Base-by-base conservation (phyloP, 2,888 invertebrate species). In the Lasioglossum marginatum region DNA sequence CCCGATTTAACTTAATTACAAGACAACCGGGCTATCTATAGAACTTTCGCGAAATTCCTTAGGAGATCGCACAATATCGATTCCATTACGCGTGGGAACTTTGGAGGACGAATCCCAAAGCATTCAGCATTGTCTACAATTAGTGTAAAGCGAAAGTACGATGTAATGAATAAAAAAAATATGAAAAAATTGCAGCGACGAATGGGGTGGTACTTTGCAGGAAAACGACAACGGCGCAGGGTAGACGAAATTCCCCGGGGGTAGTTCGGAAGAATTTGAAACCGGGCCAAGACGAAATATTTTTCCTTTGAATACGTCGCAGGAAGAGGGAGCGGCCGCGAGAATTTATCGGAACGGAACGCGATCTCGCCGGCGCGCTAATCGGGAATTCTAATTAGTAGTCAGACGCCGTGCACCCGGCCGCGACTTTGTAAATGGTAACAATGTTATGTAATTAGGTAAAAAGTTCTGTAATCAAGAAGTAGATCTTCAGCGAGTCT, bases 401-500 rank as follows among this genome's bases (percentile, higher is more conserved):
- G 93, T 94, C 93, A 88, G 91, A 86, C 87, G 89, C 89, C 92
- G 92, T 91, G 88, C 91, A 86, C 88, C 83, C 92, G 83, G 57
- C 90, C 89, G 93, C 92, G 93, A 94, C 94, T 94, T 93, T 94
- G 93, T 93, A 94, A 95, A 94, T 94, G 93, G 93, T 94, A 94
- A 95, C 94, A 94, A 94, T 94, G 94, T 94, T 95, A 94, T 93
- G 93, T 94, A 95, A 95, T 94, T 94, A 94, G 94, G 93, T 94
- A 94, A 95, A 94, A 95, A 95, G 94, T 94, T 95, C 94, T 92
- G 93, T 94, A 95, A 95, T 94, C 94, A 95, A 94, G 95, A 94
- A 94, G 94, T 94, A 94, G 94, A 94, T 94, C 94, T 94, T 93
- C 92, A 88, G 90, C 91, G 93, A 91, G 92, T 91, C 92, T 89